phyloP scores from a whole-genome alignment of 2,888 invertebrate genomes.

The Macaria liturata region DNA sequence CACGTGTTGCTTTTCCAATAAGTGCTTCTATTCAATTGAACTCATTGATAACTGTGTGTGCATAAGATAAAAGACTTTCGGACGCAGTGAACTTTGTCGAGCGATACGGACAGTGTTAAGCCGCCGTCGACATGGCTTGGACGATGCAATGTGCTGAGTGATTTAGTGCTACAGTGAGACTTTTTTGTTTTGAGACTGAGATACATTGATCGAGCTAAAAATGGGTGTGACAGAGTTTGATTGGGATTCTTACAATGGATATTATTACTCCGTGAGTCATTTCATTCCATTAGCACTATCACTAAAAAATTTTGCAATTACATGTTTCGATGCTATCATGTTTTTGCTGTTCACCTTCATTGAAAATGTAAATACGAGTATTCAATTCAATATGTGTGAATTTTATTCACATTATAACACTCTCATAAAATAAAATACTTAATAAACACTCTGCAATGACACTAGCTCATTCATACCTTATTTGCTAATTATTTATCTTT shows the following conservation, averaged over 20 bases:
- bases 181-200: conserved; percentile 48
- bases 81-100: conserved; percentile 48
- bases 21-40: conserved; percentile 55
- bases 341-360: conserved; percentile 20
- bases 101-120: conserved; percentile 42
- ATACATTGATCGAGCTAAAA: conserved; percentile 53
- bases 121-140: conserved; percentile 42
- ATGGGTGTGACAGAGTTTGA: conserved; percentile 79
- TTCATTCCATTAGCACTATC: conserved; percentile 24
- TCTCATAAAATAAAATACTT: background rate
- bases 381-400: conserved; percentile 1
- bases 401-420: conserved; percentile 5
- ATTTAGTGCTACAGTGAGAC: conserved; percentile 48
- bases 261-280: conserved; percentile 74
- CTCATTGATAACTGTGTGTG: conserved; percentile 71
- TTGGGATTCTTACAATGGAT: conserved; percentile 78
- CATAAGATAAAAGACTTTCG: conserved; percentile 65
- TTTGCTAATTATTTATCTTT: too few species aligned
- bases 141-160: conserved; percentile 48
- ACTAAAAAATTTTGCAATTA: conserved; percentile 20
- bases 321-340: background rate
- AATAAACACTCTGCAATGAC: conserved; percentile 40
- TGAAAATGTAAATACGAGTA: too few species aligned
- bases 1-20: conserved; percentile 58
- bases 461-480: conserved; percentile 18